phyloP scores from a whole-genome alignment of 1,140 invertebrate genomes.

The Pseudomyrmex gracilis region DNA sequence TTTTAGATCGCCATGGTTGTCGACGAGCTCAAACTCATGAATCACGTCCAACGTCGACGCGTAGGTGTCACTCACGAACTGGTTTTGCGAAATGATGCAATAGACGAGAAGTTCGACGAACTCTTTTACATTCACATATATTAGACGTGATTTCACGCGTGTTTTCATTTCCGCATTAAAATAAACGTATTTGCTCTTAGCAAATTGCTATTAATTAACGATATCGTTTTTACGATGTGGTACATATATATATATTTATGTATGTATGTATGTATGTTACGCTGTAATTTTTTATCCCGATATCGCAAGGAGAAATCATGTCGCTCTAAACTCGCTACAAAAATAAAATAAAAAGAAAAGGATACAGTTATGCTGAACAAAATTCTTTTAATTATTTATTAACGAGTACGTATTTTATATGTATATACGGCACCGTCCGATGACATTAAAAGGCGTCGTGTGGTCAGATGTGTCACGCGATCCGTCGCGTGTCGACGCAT shows the following conservation, averaged over 20 bases:
- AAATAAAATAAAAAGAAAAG: not conserved
- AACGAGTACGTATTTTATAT: conserved; percentile 15
- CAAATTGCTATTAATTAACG: too few species aligned
- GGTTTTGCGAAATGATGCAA: conserved; percentile 47
- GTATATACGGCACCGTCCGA: conserved; percentile 10
- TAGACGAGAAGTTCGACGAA: conserved; percentile 48
- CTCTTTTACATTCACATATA: not conserved
- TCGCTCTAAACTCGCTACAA: too few species aligned
- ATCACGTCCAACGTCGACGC: conserved; percentile 26
- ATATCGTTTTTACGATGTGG: too few species aligned
- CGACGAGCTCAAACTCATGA: conserved; percentile 1
- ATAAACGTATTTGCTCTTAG: not conserved
- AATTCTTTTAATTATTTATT: not conserved
- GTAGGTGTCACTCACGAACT: conserved; percentile 52
- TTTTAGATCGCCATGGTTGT: conserved; percentile 6
- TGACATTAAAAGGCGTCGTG: not conserved
- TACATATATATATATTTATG: too few species aligned
- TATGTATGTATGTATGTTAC: too few species aligned
- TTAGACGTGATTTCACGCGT: not conserved
- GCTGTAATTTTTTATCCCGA: too few species aligned
- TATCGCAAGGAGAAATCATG: too few species aligned
- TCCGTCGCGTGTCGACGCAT: not conserved
- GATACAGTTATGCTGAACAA: not conserved
- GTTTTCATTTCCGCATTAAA: not conserved
- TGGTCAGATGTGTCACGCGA: conserved; percentile 31